Conservation (phyloP, 2,113 vertebrate species). For the Pithys albifrons region DNA sequence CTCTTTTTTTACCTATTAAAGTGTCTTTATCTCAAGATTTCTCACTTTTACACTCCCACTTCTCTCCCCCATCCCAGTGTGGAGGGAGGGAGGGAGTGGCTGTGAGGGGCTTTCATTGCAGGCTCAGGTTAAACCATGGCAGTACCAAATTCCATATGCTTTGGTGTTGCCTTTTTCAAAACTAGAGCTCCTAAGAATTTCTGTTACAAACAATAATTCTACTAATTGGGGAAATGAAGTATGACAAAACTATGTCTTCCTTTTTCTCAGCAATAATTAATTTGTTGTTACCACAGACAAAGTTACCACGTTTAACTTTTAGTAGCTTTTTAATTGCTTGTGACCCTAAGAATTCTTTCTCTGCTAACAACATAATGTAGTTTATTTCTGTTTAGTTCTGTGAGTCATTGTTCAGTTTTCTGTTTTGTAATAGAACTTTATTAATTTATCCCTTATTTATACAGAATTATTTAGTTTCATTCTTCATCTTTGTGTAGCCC, state of each 20-base stretch:
- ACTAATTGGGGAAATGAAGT: neutral
- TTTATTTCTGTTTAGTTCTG: neutral
- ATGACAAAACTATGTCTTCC: neutral
- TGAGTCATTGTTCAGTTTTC: neutral
- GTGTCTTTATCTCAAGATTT: neutral
- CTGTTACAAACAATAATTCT: neutral
- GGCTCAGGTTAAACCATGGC: too few relatives aligned
- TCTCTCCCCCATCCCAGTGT: too few relatives aligned
- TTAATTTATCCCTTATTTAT: neutral
- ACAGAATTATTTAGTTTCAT: neutral
- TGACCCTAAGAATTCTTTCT: neutral
- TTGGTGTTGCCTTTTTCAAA: neutral
- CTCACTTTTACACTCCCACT: neutral
- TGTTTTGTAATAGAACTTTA: neutral
- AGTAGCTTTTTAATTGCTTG: neutral
- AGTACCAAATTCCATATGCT: neutral
- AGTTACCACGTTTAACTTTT: neutral
- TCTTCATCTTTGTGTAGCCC: neutral
- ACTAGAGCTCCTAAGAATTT: neutral
- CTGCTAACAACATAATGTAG: neutral
- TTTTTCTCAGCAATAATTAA: neutral
- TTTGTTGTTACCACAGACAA: neutral
- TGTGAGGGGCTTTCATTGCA: too few relatives aligned
- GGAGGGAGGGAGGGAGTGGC: too few relatives aligned
- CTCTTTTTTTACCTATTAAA: neutral